Base-by-base conservation (phyloP, 1,140 invertebrate species). In the Melipona quadrifasciata region DNA sequence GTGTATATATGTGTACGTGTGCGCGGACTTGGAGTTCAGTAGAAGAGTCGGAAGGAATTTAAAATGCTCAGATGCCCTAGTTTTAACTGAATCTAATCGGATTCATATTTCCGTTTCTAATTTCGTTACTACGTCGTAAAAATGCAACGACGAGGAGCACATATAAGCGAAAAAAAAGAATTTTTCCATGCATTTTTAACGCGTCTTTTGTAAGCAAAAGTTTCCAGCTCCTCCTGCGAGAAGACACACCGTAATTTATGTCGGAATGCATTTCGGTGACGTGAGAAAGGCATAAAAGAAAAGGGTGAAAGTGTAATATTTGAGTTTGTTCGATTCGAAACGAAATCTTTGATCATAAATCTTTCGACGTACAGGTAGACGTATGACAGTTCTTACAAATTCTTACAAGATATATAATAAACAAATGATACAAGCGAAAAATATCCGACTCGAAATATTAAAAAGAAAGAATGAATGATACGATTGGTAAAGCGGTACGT, bases 21-120 rank as follows among this genome's bases (percentile, higher is more conserved):
- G 17, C 80, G 65, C 74, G 86, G 80, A 91, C 91, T 87, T 88
- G 80, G 80, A 80, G 82, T 90, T 90, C 82, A 86, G 61, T 39
- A 19, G 14, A 19, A 84, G 82, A 75, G 79, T 86, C 80, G 74
- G 71, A 84, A 68, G 78, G 82, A 88, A 86, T 81, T 78, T 74
- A 68, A 86, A 87, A 73, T 19, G 39, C 58, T 70, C 68, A 24
- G 58, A 67, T 71, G 58, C 55, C 64, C 80, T 65, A 73, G 31
- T 84, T 84, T 72, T 51, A 64, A 68, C 27, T 57, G 47, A 82
- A 68, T 75, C 70, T 73, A 82, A 80, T 87, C n/a, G 72, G 80
- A 75, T 82, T 85, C 61, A 78, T 73, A 76, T 86, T 77, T 84
- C 53, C 65, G 31, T 21, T 64, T 68, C 21, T 17, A 53, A 78